Percentiles rank a stretch among this genome's conserved stretches.
phyloP scores from a whole-genome alignment of 2,113 vertebrate genomes.

The Xiphophorus maculatus region DNA sequence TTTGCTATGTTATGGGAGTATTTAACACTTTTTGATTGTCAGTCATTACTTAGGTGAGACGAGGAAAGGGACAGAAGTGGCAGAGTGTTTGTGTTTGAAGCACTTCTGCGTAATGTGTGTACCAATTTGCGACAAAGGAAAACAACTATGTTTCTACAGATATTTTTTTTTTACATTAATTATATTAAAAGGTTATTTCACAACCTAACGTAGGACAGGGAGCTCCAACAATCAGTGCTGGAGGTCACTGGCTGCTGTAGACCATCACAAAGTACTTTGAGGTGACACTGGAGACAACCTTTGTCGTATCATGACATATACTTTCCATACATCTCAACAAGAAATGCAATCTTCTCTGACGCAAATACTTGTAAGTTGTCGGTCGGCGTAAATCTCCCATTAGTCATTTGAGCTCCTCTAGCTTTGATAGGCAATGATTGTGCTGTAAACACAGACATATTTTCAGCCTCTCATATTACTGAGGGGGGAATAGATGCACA shows the following conservation, averaged over 20 bases:
- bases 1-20: not conserved
- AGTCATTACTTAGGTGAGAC: not conserved
- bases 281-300: no score
- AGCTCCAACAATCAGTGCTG: no score
- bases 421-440: constrained; percentile 59
- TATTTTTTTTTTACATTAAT: not conserved
- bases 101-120: not conserved
- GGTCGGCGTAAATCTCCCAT: constrained; percentile 48
- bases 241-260: no score
- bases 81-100: not conserved
- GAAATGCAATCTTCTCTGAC: constrained; percentile 37
- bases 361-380: constrained; percentile 29
- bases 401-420: constrained; percentile 57
- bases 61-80: not conserved
- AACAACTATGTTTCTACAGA: no score
- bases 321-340: not conserved
- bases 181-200: not conserved
- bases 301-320: no score
- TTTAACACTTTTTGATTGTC: no score
- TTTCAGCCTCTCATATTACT: constrained; percentile 52
- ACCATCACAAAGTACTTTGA: no score
- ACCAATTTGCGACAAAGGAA: not conserved
- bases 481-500: constrained; percentile 55
- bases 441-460: constrained; percentile 60
- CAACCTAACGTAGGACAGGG: no score